Evolutionary conservation across 2,888 invertebrate genomes (phyloP), one percentile per base, ranked within the genome.

Genomic region (Sinopyrophorus schimmeli): DNA sequence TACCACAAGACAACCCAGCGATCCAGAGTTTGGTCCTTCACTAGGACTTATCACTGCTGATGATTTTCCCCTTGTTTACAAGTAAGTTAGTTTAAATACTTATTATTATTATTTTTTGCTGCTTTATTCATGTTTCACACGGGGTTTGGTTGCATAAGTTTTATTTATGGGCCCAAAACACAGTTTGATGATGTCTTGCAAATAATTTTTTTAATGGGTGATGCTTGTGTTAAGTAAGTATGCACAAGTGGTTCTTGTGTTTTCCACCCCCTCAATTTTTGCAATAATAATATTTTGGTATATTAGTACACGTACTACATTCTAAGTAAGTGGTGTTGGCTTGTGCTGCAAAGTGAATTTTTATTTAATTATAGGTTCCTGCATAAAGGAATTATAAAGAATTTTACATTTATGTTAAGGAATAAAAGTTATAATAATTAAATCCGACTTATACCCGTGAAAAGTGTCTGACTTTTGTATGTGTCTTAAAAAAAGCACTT

Each of bases 41-140:
- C 80, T 92, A 57, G 94, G 94, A 59, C 82, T 92, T 49, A 87
- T 93, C 70, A 86, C 84, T 77, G 80, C 83, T 12, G 87, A 87
- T 57, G 89, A 89, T 76, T 84, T 91, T 69, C 90, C 91, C 7
- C 80, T 84, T 37, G 80, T 86, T 60, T 91, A 89, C 81, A 88
- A 89, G 91, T 91, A 83, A 81, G 86, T 81, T 28, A 16, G 20
- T 16, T 37, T 30, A n/a, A 16, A 32, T 7, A 21, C 5, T 14
- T 4, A 11, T 30, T 30, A 9, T 5, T 21, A n/a, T 21, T 21
- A 6, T 21, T 21, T 30, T 11, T 30, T 16, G 30, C 30, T 5
- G 30, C 30, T 30, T 30, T 4, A 3, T 5, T 24, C 24, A 9
- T 24, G 11, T 24, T 24, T 9, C 24, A 24, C 24, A 10, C 11